phyloP scores from a whole-genome alignment of 2,113 vertebrate species.

The Calidris pugnax region DNA sequence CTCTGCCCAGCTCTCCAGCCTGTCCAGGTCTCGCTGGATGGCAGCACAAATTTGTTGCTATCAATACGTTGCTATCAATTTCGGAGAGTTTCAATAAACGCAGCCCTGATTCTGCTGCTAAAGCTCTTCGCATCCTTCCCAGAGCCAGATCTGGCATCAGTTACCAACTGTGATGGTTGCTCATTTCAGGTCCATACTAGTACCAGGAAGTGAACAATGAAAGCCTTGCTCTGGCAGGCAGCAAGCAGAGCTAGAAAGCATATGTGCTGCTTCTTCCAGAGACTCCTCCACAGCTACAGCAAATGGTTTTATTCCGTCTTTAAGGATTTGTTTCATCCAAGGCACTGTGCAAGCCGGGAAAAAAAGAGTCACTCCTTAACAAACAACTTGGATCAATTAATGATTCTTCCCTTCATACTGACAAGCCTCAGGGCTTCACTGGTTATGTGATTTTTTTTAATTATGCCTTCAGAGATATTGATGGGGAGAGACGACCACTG shows the following conservation, averaged over 20 bases:
- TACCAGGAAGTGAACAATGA: neutral
- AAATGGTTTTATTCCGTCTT: neutral
- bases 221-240: constrained; percentile 27
- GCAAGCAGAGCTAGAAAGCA: constrained; percentile 1
- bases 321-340: neutral
- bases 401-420: neutral
- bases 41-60: too few species aligned
- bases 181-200: neutral
- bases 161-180: neutral
- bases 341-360: neutral
- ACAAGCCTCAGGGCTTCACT: neutral
- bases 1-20: too few species aligned
- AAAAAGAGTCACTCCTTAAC: neutral
- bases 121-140: neutral
- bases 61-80: neutral
- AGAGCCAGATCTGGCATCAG: neutral
- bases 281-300: neutral
- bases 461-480: neutral
- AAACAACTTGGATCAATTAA: constrained; percentile 11
- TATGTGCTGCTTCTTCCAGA: neutral
- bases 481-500: neutral
- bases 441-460: neutral
- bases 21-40: too few species aligned
- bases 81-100: neutral
- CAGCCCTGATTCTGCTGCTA: neutral